phyloP scores from a whole-genome alignment of 2,113 vertebrate genomes.

The Sclerurus mexicanus region DNA sequence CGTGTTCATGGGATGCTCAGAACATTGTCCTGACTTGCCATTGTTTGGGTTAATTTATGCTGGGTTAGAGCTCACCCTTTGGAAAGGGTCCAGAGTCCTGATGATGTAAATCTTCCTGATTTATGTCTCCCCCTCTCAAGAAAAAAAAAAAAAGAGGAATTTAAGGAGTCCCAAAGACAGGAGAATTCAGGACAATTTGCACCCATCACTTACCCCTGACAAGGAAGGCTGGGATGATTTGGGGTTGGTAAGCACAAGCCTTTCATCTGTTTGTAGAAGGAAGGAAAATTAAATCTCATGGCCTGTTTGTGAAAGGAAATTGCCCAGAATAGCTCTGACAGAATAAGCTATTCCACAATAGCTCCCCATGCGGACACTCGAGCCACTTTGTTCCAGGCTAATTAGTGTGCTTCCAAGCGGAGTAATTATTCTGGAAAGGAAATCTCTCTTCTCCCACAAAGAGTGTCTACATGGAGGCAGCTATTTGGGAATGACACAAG shows the following conservation, averaged over 20 bases:
- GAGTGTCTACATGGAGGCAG: not conserved
- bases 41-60: conserved; percentile 43
- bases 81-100: conserved; percentile 6
- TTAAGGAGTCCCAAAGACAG: not conserved
- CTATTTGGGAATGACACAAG: not conserved
- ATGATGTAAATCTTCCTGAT: conserved; percentile 11
- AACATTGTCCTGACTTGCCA: conserved; percentile 24
- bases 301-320: conserved; percentile 57
- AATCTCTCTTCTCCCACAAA: conserved; percentile 31
- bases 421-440: conserved; percentile 55
- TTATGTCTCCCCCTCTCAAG: not conserved
- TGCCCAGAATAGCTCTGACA: conserved; percentile 58
- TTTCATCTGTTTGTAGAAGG: conserved; percentile 27
- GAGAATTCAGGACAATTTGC: not conserved
- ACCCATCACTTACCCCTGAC: not conserved
- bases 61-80: conserved; percentile 23
- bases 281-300: conserved; percentile 57
- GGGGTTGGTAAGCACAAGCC: not conserved
- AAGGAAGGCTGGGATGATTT: not conserved
- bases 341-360: conserved; percentile 61
- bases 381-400: conserved; percentile 62
- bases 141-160: not conserved
- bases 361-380: conserved; percentile 25
- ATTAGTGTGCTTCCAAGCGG: conserved; percentile 59
- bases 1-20: not conserved